Evolutionary conservation across 1,140 invertebrate genomes (phyloP), one percentile per base, ranked within the genome.

Genomic region (Lysiphlebus fabarum): DNA sequence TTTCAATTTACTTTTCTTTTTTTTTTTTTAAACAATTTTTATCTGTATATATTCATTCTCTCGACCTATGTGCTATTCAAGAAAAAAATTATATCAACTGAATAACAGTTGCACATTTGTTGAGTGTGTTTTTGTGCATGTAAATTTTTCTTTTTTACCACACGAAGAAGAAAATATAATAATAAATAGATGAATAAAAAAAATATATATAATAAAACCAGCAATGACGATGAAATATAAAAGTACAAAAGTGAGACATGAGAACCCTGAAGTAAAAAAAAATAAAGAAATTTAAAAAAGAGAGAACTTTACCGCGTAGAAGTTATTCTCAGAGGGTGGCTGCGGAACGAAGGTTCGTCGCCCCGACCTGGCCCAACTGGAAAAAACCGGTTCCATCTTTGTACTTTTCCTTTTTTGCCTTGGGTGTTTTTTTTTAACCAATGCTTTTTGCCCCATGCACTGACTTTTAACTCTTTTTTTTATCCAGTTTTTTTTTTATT

Each of bases 291-390:
- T 26, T 26, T 26, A 2, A 26, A 26, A 26, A 26, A 26, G 17
- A 48, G 50, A 56, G 44, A 40, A 51, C 45, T 53, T n/a, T 12
- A 63, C 62, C 61, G 68, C 75, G 71, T 77, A 75, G 70, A 77
- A 80, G 76, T 77, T 80, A 80, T 80, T 80, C 78, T 80, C 72
- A 75, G 77, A 76, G 75, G 76, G 74, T 78, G 70, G 71, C 70
- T 75, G 73, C 71, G 73, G 72, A 74, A 70, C 72, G 58, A 53
- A 80, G 75, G 77, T 79, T 79, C 77, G 78, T 78, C 77, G 77
- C 77, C 77, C 77, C 76, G 77, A 78, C 76, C 76, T 80, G 76
- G 77, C 76, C 76, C 77, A 78, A 78, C 74, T 78, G 77, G 76
- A 78, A 80, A 80, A 78, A 80, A 80, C 77, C 78, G 78, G 78